Percentiles rank a stretch among this genome's conserved stretches.
Evolutionary conservation across 2,797 vertebrate genomes (phyloP).

Genomic region (Sylvilagus floridanus): DNA sequence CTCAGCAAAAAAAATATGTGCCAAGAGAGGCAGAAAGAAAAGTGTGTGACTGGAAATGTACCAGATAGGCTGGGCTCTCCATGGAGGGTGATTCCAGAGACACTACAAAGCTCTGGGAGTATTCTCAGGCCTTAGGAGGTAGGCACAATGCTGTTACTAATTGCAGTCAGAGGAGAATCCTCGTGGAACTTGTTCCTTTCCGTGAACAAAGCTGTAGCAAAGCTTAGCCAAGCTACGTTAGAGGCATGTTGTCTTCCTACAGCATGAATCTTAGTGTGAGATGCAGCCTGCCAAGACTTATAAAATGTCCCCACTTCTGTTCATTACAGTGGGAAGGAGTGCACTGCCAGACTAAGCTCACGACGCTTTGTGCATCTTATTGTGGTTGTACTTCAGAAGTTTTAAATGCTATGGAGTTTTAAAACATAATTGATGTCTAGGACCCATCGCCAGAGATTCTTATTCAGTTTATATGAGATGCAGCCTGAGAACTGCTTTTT

Average conservation of each 20-base stretch:
- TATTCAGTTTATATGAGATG: neutral
- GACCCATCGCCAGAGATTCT: neutral
- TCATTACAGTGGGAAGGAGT: conserved; percentile 33
- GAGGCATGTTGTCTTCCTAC: conserved; percentile 59
- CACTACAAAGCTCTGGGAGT: conserved; percentile 37
- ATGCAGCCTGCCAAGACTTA: conserved; percentile 62
- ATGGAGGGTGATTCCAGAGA: conserved; percentile 44
- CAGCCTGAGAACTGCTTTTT: neutral
- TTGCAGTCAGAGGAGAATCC: conserved; percentile 54
- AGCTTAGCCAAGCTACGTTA: conserved; percentile 63
- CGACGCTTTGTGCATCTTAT: neutral
- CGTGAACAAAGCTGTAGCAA: conserved; percentile 66
- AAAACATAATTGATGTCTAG: conserved; percentile 39
- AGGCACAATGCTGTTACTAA: conserved; percentile 64
- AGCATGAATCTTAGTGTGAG: conserved; percentile 67
- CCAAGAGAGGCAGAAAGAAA: conserved; percentile 47
- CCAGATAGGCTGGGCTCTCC: conserved; percentile 51
- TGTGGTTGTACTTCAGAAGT: neutral
- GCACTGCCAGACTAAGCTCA: conserved; percentile 56
- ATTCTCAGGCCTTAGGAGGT: conserved; percentile 61
- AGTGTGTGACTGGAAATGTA: conserved; percentile 44
- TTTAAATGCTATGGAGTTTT: conserved; percentile 48
- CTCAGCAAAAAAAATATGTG: conserved; percentile 47
- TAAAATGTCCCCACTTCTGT: conserved; percentile 68
- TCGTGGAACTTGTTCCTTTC: conserved; percentile 55